Conservation (phyloP, 2,113 vertebrate species). For the Pteropus alecto region DNA sequence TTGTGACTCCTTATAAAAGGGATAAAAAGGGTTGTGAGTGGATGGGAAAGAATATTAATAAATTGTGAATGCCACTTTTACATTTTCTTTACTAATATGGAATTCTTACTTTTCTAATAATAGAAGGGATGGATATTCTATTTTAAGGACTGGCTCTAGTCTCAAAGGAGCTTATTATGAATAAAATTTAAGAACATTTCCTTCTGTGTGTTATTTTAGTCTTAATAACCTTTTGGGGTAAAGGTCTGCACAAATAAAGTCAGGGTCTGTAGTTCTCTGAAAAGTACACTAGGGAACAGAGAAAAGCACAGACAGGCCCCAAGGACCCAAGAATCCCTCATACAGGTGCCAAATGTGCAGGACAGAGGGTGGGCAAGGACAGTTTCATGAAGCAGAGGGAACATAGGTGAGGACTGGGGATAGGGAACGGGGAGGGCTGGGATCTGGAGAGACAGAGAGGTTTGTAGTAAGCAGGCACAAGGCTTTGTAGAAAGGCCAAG, state of each 20-base stretch:
- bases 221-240: background rate
- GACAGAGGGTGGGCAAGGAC: background rate
- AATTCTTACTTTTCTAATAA: background rate
- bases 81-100: background rate
- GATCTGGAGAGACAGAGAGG: background rate
- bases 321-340: background rate
- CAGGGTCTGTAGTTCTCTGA: background rate
- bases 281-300: background rate
- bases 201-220: background rate
- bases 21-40: background rate
- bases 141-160: background rate
- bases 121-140: background rate
- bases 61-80: background rate
- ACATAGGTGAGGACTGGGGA: background rate
- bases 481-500: background rate
- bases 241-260: background rate
- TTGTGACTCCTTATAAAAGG: background rate
- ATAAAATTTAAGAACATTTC: background rate
- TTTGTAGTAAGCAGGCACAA: background rate
- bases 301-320: background rate
- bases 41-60: background rate
- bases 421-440: too few species aligned
- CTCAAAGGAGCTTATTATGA: background rate
- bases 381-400: background rate
- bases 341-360: background rate